phyloP scores from a whole-genome alignment of 2,797 vertebrate species.

The Notolepis coatsorum region DNA sequence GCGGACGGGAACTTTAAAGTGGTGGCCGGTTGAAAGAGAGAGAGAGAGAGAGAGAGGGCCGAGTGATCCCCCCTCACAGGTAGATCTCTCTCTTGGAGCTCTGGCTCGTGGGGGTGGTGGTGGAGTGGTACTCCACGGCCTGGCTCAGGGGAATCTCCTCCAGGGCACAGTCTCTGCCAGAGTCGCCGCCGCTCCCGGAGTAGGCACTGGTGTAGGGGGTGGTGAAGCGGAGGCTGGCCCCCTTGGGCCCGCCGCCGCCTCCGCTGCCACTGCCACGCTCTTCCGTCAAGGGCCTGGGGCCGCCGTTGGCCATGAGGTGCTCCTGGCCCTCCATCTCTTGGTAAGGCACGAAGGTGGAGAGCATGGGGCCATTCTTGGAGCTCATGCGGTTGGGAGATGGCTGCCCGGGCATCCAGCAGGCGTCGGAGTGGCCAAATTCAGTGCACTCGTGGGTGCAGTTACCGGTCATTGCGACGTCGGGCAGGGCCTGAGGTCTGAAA shows the following conservation, averaged over 20 bases:
- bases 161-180: constrained; percentile 93
- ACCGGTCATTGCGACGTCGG: constrained; percentile 98
- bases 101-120: constrained; percentile 91
- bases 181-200: constrained; percentile 89
- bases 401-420: constrained; percentile 99
- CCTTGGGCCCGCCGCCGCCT: constrained; percentile 87
- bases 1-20: constrained; percentile 11
- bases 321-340: constrained; percentile 96
- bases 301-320: constrained; percentile 90
- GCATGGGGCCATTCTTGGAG: constrained; percentile 91
- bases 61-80: constrained; percentile 86
- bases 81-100: constrained; percentile 98
- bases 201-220: constrained; percentile 98
- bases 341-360: constrained; percentile 99
- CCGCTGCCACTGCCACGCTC: constrained; percentile 86
- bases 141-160: constrained; percentile 98
- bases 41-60: constrained; percentile 8
- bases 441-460: constrained; percentile 98
- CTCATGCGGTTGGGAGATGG: constrained; percentile 92
- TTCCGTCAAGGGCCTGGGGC: constrained; percentile 91
- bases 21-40: constrained; percentile 6
- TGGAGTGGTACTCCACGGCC: constrained; percentile 91
- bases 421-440: constrained; percentile 97
- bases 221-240: constrained; percentile 96
- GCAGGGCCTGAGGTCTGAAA: constrained; percentile 94